These are phyloP conservation scores for Dendronephthya gigantea DNA, from an alignment of 64 coral and sea anemone species.

Conservation along the genomic window DNA sequence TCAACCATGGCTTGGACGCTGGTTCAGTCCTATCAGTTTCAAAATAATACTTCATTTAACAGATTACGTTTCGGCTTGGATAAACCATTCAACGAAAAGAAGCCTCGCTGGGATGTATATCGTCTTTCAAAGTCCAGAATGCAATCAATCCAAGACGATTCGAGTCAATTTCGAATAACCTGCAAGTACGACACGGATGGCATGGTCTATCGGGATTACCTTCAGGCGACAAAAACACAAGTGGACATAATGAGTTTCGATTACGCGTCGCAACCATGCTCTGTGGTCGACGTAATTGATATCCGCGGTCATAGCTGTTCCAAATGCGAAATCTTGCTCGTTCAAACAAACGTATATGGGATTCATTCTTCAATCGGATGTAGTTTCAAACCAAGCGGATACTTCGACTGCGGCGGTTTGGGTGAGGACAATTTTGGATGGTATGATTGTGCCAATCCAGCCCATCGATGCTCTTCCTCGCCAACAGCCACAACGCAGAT, in stretches of 20 bases:
- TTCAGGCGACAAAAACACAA: neutral
- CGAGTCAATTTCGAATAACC: neutral
- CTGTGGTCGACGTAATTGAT: neutral
- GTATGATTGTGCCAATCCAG: slow-evolving; percentile 6
- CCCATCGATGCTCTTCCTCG: neutral
- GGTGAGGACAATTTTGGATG: slow-evolving; percentile 23
- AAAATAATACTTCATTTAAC: neutral
- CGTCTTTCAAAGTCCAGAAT: slow-evolving; percentile 23
- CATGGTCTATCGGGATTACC: neutral
- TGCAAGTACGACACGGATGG: slow-evolving; percentile 25
- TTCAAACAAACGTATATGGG: too few relatives aligned
- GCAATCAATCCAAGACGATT: neutral
- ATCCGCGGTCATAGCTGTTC: slow-evolving; percentile 18
- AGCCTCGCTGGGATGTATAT: slow-evolving; percentile 15
- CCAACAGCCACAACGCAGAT: slow-evolving; percentile 2
- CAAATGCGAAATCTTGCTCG: neutral
- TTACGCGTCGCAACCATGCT: neutral
- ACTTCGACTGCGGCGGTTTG: neutral
- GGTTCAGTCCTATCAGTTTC: slow-evolving; percentile 1
- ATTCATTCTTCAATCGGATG: too few relatives aligned
- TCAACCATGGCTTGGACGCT: neutral
- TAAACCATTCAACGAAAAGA: neutral
- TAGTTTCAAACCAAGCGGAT: neutral
- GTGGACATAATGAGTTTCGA: neutral
- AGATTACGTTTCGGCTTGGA: neutral